phyloP scores from a whole-genome alignment of 2,888 invertebrate species.

The Pelosia muscerda region DNA sequence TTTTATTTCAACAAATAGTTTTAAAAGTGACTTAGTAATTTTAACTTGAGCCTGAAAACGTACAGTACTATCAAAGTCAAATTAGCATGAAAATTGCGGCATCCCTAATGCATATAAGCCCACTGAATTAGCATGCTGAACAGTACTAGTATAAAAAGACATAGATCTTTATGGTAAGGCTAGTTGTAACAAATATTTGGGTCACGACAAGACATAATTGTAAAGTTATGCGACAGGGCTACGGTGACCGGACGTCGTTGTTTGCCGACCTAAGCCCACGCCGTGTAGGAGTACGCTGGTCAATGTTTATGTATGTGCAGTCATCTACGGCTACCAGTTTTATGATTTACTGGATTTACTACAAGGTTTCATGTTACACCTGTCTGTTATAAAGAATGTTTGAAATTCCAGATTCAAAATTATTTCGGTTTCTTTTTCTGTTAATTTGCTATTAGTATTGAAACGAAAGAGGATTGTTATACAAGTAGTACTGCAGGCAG shows the following conservation, averaged over 20 bases:
- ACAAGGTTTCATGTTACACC: neutral
- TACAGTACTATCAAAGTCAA: neutral
- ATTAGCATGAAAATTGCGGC: neutral
- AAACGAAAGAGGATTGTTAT: no score
- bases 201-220: conserved; percentile 61
- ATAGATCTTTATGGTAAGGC: conserved; percentile 40
- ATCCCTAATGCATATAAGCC: neutral
- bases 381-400: neutral
- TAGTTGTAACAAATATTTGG: conserved; percentile 54
- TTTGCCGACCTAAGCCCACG: conserved; percentile 79
- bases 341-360: conserved; percentile 26
- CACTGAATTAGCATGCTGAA: conserved; percentile 2
- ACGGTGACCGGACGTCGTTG: conserved; percentile 79
- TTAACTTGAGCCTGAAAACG: no score
- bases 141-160: conserved; percentile 27
- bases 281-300: conserved; percentile 66
- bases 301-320: conserved; percentile 43
- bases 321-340: conserved; percentile 38
- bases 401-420: neutral
- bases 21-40: no score
- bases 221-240: conserved; percentile 63
- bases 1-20: no score
- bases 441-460: no score
- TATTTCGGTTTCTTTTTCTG: no score
- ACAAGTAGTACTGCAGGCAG: no score